Base-by-base conservation (phyloP, 53 echinoderm and acorn worm species). In the Zoroaster sp. region DNA sequence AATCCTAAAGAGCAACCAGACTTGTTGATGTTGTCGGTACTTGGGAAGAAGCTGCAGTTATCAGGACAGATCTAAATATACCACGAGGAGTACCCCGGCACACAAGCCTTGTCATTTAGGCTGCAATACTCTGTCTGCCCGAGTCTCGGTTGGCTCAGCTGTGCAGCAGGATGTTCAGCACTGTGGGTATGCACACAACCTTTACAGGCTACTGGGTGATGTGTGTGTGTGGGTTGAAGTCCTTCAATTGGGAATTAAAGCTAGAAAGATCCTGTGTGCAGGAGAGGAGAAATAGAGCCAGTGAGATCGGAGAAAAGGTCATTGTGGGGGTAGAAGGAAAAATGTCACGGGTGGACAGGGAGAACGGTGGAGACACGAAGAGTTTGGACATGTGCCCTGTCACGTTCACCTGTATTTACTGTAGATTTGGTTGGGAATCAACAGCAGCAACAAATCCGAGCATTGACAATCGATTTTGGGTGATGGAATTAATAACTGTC, bases 261-360 rank as follows among this genome's bases (percentile, higher is more conserved):
- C 81, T 14, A 25, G 41, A 14, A 34, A 46, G 42, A 70, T 66
- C 82, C 82, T 82, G 85, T 30, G 46, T 15, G 47, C 18, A n/a
- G 15, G 32, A n/a, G 83, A n/a, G 40, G 18, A 15, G 71, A 47
- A 70, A 36, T 12, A n/a, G 72, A 73, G 66, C 15, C 37, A 68
- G 73, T 51, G 73, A 86, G 72, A 46, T 52, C 25, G 13, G 14
- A 33, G 88, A 78, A 77, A 88, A 77, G 77, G 88, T 77, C 77
- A 88, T 45, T 35, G 77, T 67, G 88, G 77, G 88, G 47, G 88
- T n/a, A n/a, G n/a, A 88, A 68, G 77, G 39, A 68, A 66, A 88
- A 68, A 88, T 85, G 85, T 85, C 70, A 85, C 69, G 66, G 85
- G 70, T 85, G 51, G 36, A 71, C 37, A 36, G 21, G 10, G 20